Evolutionary conservation across 2,113 vertebrate species (phyloP).

Genomic region (Leptobrachium ailaonicum): DNA sequence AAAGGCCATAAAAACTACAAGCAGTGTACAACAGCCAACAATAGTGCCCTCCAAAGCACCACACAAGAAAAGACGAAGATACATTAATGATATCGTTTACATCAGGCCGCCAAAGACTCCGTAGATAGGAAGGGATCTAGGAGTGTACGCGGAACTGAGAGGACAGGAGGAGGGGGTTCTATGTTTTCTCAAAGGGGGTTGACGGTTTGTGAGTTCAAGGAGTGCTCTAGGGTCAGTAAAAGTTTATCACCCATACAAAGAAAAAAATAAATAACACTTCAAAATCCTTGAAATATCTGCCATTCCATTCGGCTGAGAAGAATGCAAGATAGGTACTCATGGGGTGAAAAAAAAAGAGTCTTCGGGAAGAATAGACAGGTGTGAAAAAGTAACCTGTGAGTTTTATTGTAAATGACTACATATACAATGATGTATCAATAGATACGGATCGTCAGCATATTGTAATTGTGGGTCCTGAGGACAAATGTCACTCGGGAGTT

Average conservation of each 20-base stretch:
- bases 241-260: conserved; percentile 50
- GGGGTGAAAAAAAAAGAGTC: neutral
- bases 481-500: too few relatives aligned
- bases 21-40: too few relatives aligned
- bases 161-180: conserved; percentile 4
- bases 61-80: too few relatives aligned
- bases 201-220: conserved; percentile 45
- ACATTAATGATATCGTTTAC: too few relatives aligned
- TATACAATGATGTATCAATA: too few relatives aligned
- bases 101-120: too few relatives aligned
- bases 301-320: conserved; percentile 42
- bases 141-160: conserved; percentile 20
- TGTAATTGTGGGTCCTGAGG: too few relatives aligned
- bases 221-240: conserved; percentile 41
- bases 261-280: conserved; percentile 50
- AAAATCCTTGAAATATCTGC: conserved; percentile 49
- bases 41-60: too few relatives aligned
- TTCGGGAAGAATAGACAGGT: neutral
- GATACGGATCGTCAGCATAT: too few relatives aligned
- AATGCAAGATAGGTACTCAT: conserved; percentile 13
- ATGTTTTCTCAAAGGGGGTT: conserved; percentile 42
- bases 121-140: conserved; percentile 26
- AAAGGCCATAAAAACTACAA: too few relatives aligned
- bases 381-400: too few relatives aligned
- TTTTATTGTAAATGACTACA: too few relatives aligned